A percentile compares a stretch with the other conserved stretches of the same genome.
phyloP scores from a whole-genome alignment of 37 sponge, comb jelly and placozoan genomes.

The Geodia barretti region DNA sequence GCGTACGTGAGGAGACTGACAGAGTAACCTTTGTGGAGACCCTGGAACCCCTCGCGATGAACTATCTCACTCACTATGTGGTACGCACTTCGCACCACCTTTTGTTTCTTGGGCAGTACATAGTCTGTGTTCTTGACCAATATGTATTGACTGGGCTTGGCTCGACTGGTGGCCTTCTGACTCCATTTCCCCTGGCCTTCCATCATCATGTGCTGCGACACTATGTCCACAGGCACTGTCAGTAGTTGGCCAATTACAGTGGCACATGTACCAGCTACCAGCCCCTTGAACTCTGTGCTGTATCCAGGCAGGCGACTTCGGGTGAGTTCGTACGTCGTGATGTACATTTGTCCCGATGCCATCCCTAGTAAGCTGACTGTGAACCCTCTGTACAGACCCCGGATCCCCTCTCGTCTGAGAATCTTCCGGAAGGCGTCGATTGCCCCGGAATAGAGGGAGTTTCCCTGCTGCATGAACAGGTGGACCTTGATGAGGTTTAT shows the following conservation, averaged over 20 bases:
- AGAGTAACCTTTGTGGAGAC: slow-evolving; percentile 87
- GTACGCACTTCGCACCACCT: slow-evolving; percentile 27
- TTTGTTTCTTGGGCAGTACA: slow-evolving; percentile 24
- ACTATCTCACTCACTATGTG: slow-evolving; percentile 60
- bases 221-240: slow-evolving; percentile 89
- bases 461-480: slow-evolving; percentile 86
- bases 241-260: slow-evolving; percentile 86
- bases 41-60: slow-evolving; percentile 61
- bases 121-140: slow-evolving; percentile 56
- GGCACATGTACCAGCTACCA: slow-evolving; percentile 80
- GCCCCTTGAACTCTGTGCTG: slow-evolving; percentile 70
- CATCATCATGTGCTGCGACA: slow-evolving; percentile 92
- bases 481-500: slow-evolving; percentile 90
- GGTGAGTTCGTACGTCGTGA: slow-evolving; percentile 88
- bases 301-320: slow-evolving; percentile 58
- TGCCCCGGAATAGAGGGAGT: slow-evolving; percentile 79
- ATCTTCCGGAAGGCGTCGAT: slow-evolving; percentile 88
- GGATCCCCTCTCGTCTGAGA: slow-evolving; percentile 73
- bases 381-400: slow-evolving; percentile 95
- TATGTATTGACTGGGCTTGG: slow-evolving; percentile 2
- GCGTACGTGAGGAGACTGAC: slow-evolving; percentile 90
- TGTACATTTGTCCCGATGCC: slow-evolving; percentile 88
- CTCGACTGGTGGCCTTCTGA: background rate
- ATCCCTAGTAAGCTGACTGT: slow-evolving; percentile 67
- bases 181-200: slow-evolving; percentile 62